Base-by-base conservation (phyloP, 1,140 invertebrate species). In the Tribolium madens region DNA sequence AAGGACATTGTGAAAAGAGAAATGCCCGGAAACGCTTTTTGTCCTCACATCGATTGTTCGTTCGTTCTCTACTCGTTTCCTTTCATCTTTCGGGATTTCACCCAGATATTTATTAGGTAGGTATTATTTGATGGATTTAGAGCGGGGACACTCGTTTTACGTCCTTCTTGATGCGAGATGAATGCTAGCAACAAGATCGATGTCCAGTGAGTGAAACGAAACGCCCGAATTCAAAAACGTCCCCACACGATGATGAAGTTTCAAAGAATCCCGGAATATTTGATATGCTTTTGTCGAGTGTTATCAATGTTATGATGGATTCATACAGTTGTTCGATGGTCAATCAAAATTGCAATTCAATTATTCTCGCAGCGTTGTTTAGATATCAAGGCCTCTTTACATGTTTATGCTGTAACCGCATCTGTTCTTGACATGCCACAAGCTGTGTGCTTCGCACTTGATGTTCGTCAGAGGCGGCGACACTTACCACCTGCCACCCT, bases 21-120 rank as follows among this genome's bases (percentile, higher is more conserved):
- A 14, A 64, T 64, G 57, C 57, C 57, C 57, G 57, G 57, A 64
- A 64, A 64, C 57, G 57, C 57, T 64, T 33, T 64, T 64, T 64
- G 57, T 64, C 57, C 57, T 31, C 57, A 33, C 57, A 64, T 64
- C 57, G 57, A 64, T 64, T 64, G 57, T 33, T 14, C 57, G 21
- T 13, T 33, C 48, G n/a, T 50, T 7, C 48, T 50, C 47, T 17
- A 64, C 21, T 64, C 57, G n/a, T 64, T 64, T 33, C 18, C 57
- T 64, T 33, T 31, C 57, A 33, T 64, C 57, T 64, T 64, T 31
- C 26, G 21, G 57, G 26, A 12, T 64, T 64, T 64, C 31, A 21
- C 31, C 2, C n/a, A 36, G 57, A 64, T 31, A 64, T 64, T 64
- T 64, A 33, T 64, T 64, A 64, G 57, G 31, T n/a, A 64, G 57